Conservation (phyloP, 2,113 vertebrate species). For the Chionis minor region DNA sequence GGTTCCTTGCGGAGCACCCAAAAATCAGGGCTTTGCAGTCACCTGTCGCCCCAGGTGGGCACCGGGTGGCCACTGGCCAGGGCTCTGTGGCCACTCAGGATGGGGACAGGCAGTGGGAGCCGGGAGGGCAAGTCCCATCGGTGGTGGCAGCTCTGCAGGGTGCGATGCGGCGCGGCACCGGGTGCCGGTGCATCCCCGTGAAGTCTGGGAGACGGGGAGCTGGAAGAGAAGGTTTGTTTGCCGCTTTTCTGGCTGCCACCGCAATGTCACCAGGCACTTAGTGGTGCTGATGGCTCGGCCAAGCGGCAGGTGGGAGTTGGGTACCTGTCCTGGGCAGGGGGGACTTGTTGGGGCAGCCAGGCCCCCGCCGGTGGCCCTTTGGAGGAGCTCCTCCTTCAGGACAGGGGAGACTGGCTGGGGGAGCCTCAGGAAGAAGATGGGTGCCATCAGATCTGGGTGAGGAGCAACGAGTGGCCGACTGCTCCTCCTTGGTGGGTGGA, state of each 20-base stretch:
- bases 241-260: fast-evolving
- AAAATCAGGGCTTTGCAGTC: fast-evolving
- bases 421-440: neutral
- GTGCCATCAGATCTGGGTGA: fast-evolving
- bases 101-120: neutral
- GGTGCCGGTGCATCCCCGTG: fast-evolving
- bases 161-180: fast-evolving
- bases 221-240: neutral
- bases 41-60: fast-evolving
- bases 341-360: neutral
- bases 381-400: neutral
- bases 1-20: neutral
- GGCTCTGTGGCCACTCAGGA: fast-evolving
- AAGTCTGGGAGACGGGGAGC: too few species aligned
- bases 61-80: neutral
- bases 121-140: fast-evolving
- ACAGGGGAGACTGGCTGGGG: neutral
- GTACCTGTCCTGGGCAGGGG: neutral
- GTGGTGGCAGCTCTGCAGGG: neutral
- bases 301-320: neutral
- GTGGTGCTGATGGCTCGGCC: fast-evolving
- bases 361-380: neutral
- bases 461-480: fast-evolving
- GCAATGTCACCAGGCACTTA: fast-evolving
- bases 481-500: neutral